phyloP scores from a whole-genome alignment of 1,140 invertebrate species.

The Tetraneura akinire region DNA sequence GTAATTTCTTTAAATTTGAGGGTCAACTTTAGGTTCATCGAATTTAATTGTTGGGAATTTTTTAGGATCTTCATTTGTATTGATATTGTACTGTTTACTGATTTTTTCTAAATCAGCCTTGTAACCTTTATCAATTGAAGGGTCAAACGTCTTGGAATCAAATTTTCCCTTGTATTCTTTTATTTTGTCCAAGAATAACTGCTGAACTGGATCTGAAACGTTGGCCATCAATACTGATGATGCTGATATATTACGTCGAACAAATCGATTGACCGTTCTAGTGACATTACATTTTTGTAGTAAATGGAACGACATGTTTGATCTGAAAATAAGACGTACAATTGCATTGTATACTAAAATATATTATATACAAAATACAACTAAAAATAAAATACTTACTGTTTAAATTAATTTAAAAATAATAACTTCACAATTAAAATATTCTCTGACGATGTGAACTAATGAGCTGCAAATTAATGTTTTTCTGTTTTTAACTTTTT shows the following conservation, averaged over 20 bases:
- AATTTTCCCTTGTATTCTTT: constrained; percentile 79
- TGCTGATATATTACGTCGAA: constrained; percentile 67
- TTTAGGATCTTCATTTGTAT: constrained; percentile 76
- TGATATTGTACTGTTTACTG: constrained; percentile 75
- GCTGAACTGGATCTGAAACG: constrained; percentile 85
- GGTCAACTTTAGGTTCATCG: constrained; percentile 40
- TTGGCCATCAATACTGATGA: constrained; percentile 71
- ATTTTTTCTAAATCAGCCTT: constrained; percentile 79
- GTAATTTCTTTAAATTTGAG: constrained; percentile 28
- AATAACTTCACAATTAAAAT: no score
- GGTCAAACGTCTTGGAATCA: constrained; percentile 70
- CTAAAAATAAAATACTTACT: not conserved
- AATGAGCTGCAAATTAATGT: no score
- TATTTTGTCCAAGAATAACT: constrained; percentile 90
- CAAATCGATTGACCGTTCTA: not conserved
- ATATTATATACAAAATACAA: not conserved
- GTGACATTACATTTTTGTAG: constrained; percentile 18
- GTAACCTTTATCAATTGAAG: constrained; percentile 72
- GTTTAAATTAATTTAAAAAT: not conserved
- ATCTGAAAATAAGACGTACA: constrained; percentile 2
- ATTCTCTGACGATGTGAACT: no score
- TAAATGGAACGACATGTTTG: constrained; percentile 30
- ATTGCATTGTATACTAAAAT: not conserved
- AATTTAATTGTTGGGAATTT: constrained; percentile 73
- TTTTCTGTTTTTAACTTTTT: no score